phyloP scores from a whole-genome alignment of 2,888 invertebrate genomes.

The Lydus trimaculatus region DNA sequence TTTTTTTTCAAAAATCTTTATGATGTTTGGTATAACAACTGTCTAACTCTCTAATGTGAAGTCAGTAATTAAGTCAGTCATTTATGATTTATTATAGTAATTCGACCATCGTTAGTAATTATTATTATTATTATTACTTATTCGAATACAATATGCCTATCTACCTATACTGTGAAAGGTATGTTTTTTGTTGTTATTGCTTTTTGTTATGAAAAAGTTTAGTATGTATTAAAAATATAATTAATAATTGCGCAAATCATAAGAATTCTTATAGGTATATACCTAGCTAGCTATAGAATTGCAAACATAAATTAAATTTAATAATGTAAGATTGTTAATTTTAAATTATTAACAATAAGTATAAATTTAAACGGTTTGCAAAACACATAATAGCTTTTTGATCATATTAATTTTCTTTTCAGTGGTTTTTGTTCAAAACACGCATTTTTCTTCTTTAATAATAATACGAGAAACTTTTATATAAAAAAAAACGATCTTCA shows the following conservation, averaged over 20 bases:
- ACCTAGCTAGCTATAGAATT: too few relatives aligned
- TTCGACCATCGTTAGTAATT: not conserved
- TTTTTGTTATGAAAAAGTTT: not conserved
- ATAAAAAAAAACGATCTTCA: not conserved
- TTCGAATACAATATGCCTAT: not conserved
- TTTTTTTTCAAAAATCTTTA: not conserved
- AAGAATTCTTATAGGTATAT: constrained; percentile 3
- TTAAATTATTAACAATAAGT: not conserved
- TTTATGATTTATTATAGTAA: constrained; percentile 1
- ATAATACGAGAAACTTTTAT: not conserved
- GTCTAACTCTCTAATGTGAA: not conserved
- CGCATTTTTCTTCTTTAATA: not conserved
- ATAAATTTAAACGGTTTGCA: not conserved
- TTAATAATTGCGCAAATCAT: not conserved
- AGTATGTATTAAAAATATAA: not conserved
- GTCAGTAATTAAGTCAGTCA: not conserved
- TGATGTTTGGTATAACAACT: not conserved
- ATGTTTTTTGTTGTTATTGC: not conserved
- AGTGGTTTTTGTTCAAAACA: not conserved
- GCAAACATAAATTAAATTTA: constrained; percentile 3
- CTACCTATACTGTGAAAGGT: not conserved
- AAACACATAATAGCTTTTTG: not conserved
- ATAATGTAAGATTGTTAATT: not conserved
- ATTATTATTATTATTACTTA: not conserved
- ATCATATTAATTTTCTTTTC: not conserved